Percentiles rank a stretch among this genome's conserved stretches.
Evolutionary conservation across 92 coral and sea anemone genomes (phyloP).

Genomic region (Actinostola sp.): DNA sequence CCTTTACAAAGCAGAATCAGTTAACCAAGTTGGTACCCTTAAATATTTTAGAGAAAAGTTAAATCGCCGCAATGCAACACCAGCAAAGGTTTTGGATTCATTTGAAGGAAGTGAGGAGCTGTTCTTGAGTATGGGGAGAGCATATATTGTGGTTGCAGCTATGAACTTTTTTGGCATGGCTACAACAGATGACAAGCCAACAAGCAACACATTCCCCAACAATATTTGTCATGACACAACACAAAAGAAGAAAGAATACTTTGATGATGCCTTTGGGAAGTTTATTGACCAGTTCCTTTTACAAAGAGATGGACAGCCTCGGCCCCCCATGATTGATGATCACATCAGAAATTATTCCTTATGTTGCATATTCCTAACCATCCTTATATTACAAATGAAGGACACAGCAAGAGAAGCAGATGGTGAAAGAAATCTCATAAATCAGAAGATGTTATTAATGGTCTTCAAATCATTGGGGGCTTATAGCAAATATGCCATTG

Average conservation of each 20-base stretch:
- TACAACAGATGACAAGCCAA: slow-evolving; percentile 42
- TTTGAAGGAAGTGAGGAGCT: slow-evolving; percentile 78
- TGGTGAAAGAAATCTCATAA: slow-evolving; percentile 70
- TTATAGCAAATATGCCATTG: slow-evolving; percentile 68
- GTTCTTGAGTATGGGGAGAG: slow-evolving; percentile 79
- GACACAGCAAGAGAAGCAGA: slow-evolving; percentile 83
- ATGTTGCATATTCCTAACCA: slow-evolving; percentile 66
- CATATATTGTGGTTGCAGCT: slow-evolving; percentile 66
- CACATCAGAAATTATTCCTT: slow-evolving; percentile 65
- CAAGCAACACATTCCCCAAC: slow-evolving; percentile 31
- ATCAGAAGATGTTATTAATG: slow-evolving; percentile 61
- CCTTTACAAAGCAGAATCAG: slow-evolving; percentile 74
- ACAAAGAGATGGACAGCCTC: slow-evolving; percentile 30
- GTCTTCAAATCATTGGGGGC: too few species aligned
- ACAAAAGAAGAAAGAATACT: slow-evolving; percentile 20
- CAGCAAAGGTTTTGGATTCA: slow-evolving; percentile 73
- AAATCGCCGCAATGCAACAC: slow-evolving; percentile 70
- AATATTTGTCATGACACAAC: background rate
- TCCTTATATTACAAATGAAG: slow-evolving; percentile 74
- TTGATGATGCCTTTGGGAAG: slow-evolving; percentile 37
- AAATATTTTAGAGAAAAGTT: slow-evolving; percentile 78
- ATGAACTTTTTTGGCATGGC: slow-evolving; percentile 71
- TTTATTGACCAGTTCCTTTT: slow-evolving; percentile 26
- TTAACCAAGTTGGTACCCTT: slow-evolving; percentile 70
- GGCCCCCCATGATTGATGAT: slow-evolving; percentile 35